Evolutionary conservation across 2,888 invertebrate genomes (phyloP), one percentile per base, ranked within the genome.

Genomic region (Congeria kusceri): DNA sequence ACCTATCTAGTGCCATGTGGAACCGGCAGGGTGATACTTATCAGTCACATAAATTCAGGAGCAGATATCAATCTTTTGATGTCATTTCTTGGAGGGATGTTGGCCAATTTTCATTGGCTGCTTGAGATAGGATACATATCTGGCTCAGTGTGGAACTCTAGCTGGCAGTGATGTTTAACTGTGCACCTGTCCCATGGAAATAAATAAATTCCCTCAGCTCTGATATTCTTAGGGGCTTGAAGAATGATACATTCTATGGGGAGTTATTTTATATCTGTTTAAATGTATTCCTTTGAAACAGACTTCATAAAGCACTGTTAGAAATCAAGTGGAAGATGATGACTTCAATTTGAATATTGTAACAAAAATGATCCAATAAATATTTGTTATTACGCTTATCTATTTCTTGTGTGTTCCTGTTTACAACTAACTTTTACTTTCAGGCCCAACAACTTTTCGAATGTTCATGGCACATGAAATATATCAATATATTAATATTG

Each of bases 91-190:
- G 53, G 53, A 20, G 20, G 23, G 25, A 25, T 23, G 20, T 53
- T 53, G 53, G 53, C 53, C 53, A 53, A 53, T 53, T 53, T 53
- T 53, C 53, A 53, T 53, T 53, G 53, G 53, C 25, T 53, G 53
- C 1, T 5, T 15, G 25, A 53, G 53, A 53, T 53, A 53, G 53
- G 39, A 20, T 53, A 25, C 53, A 53, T 53, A 53, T 53, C 53
- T 23, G 53, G 13, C 53, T 5, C 53, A 53, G 53, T 53, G 53
- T 53, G 53, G 53, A 20, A 53, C 39, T 39, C 18, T 20, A 53
- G 53, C 25, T 23, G 53, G 39, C 53, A 53, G 53, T 23, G 53
- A 53, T 53, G 53, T 53, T 15, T 39, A 39, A 39, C 3, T 39
- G 53, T 23, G 53, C 53, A 53, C 53, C 53, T 53, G 53, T 53